phyloP scores from a whole-genome alignment of 1,140 invertebrate species.

The Trichonephila inaurata region DNA sequence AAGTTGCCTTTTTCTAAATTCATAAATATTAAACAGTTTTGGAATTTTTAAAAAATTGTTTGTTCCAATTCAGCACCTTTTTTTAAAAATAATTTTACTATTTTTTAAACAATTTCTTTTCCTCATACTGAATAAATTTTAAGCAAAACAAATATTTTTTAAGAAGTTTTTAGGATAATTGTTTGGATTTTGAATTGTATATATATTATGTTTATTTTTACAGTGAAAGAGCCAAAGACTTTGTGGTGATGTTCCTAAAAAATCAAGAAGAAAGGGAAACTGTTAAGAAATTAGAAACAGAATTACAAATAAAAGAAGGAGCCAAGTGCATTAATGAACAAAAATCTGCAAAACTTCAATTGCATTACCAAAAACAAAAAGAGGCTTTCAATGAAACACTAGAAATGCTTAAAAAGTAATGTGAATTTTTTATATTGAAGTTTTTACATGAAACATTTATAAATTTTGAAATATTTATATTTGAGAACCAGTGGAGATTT shows the following conservation, averaged over 20 bases:
- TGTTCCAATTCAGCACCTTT: too few species aligned
- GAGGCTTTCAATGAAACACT: neutral
- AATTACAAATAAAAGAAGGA: neutral
- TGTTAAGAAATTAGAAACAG: neutral
- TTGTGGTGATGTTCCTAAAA: neutral
- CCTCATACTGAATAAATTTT: too few species aligned
- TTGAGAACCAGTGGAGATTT: neutral
- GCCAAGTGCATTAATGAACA: neutral
- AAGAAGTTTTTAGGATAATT: neutral
- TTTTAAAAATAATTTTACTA: too few species aligned
- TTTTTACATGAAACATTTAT: neutral
- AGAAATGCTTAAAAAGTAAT: neutral
- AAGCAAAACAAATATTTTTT: neutral
- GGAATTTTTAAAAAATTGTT: too few species aligned
- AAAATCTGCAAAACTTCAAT: neutral
- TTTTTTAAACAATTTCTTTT: too few species aligned
- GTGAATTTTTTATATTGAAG: neutral
- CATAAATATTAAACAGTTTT: too few species aligned
- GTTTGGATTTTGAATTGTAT: neutral
- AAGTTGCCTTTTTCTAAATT: too few species aligned
- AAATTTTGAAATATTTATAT: neutral
- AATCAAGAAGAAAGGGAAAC: neutral
- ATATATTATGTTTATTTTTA: neutral
- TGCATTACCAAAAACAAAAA: neutral
- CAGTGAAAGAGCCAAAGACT: neutral